phyloP scores from a whole-genome alignment of 2,797 vertebrate genomes.

The Rallus crepitans region DNA sequence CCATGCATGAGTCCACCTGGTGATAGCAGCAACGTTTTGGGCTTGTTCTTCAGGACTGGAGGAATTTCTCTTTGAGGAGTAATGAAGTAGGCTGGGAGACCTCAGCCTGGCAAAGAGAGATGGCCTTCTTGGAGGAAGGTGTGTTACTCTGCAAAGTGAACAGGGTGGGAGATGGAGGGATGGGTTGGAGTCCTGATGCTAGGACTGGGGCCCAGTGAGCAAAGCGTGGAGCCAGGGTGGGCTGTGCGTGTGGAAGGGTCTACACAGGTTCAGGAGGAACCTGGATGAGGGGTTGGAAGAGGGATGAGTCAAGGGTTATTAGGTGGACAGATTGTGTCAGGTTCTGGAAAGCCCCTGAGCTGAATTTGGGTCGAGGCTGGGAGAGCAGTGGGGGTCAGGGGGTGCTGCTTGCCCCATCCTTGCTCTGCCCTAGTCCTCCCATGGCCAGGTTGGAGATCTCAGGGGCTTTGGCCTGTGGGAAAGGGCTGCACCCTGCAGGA shows the following conservation, averaged over 20 bases:
- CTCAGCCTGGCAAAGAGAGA: background rate
- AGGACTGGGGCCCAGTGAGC: rapidly evolving
- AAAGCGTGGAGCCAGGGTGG: background rate
- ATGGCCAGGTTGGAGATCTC: background rate
- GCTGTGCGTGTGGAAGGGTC: rapidly evolving
- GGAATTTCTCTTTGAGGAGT: background rate
- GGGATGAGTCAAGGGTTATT: rapidly evolving
- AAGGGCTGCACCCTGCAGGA: background rate
- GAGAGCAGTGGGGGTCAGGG: rapidly evolving
- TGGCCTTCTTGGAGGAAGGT: background rate
- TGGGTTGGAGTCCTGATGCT: background rate
- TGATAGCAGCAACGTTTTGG: background rate
- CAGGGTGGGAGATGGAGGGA: background rate
- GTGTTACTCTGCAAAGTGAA: rapidly evolving
- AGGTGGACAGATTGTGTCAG: background rate
- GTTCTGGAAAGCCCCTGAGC: background rate
- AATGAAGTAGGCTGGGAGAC: background rate
- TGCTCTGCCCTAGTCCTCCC: background rate
- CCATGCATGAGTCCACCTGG: rapidly evolving
- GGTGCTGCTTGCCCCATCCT: background rate
- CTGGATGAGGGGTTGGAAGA: background rate
- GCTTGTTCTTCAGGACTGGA: background rate
- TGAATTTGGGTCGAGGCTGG: background rate
- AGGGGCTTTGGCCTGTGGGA: background rate
- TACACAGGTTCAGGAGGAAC: background rate